Evolutionary conservation across 2,888 invertebrate genomes (phyloP).

Genomic region (Malacosoma neustria): DNA sequence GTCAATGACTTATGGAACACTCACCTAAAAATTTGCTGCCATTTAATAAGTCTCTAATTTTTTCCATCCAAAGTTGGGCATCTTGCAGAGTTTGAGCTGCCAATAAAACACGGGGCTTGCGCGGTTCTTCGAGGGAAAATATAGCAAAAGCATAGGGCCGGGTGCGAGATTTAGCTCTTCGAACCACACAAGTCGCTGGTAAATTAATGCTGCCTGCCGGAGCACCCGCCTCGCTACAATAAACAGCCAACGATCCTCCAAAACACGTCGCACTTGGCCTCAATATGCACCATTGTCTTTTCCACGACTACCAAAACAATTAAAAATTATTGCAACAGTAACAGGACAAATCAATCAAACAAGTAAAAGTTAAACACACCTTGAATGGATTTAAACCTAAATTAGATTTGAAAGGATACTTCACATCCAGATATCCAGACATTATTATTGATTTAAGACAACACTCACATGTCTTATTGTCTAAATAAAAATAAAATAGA

Average conservation of each 20-base stretch:
- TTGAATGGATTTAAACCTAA: slow-evolving; percentile 78
- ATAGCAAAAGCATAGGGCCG: slow-evolving; percentile 82
- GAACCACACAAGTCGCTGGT: slow-evolving; percentile 75
- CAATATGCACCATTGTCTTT: slow-evolving; percentile 79
- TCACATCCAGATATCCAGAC: slow-evolving; percentile 78
- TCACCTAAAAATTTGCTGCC: slow-evolving; percentile 50
- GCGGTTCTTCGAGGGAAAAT: slow-evolving; percentile 70
- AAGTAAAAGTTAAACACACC: slow-evolving; percentile 46
- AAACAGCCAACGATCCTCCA: slow-evolving; percentile 72
- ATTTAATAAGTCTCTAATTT: slow-evolving; percentile 69
- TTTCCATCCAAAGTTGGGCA: slow-evolving; percentile 81
- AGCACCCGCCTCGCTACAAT: slow-evolving; percentile 66
- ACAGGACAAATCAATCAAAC: slow-evolving; percentile 1
- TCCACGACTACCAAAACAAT: slow-evolving; percentile 73
- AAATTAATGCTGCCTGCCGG: slow-evolving; percentile 68
- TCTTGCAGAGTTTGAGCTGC: slow-evolving; percentile 78
- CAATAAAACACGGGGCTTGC: slow-evolving; percentile 78
- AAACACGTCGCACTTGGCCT: slow-evolving; percentile 69
- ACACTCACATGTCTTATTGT: slow-evolving; percentile 12
- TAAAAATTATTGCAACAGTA: slow-evolving; percentile 10
- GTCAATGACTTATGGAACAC: slow-evolving; percentile 9
- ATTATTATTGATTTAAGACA: slow-evolving; percentile 26
- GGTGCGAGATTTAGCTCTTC: slow-evolving; percentile 79
- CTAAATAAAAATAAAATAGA: slow-evolving; percentile 12
- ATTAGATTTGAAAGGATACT: slow-evolving; percentile 76